Percentiles rank a stretch among this genome's conserved stretches.
Evolutionary conservation across 2,888 invertebrate genomes (phyloP).

Genomic region (Cepaea hortensis): DNA sequence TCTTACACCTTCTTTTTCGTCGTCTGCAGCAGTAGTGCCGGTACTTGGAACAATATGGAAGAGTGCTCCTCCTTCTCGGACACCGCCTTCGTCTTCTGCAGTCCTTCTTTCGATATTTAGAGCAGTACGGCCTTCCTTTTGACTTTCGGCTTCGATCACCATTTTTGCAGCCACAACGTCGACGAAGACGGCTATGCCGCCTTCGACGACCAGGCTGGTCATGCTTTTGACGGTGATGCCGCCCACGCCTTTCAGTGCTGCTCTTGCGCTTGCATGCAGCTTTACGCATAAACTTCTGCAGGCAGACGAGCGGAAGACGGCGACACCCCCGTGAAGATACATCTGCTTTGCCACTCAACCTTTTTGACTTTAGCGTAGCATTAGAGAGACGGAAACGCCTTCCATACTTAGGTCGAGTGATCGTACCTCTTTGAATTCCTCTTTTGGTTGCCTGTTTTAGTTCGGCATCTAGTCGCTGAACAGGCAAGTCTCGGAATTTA

Average conservation of each 20-base stretch:
- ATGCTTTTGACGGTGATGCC: neutral
- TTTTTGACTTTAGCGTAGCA: neutral
- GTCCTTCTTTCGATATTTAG: neutral
- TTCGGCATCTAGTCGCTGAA: slow-evolving; percentile 3
- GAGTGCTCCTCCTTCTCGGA: neutral
- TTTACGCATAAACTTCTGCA: neutral
- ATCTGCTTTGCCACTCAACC: neutral
- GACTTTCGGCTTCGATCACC: too few relatives aligned
- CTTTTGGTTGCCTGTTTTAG: slow-evolving; percentile 22
- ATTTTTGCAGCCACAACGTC: neutral
- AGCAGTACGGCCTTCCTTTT: neutral
- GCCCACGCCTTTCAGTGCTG: neutral
- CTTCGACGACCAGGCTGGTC: neutral
- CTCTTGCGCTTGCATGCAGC: neutral
- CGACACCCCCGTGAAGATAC: too few relatives aligned
- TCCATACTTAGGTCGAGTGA: neutral
- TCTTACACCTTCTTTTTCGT: neutral
- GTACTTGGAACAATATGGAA: slow-evolving; percentile 16
- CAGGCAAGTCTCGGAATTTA: neutral
- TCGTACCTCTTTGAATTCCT: slow-evolving; percentile 13
- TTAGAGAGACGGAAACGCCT: neutral
- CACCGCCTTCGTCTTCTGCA: neutral
- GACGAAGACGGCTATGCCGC: neutral
- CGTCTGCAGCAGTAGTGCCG: neutral
- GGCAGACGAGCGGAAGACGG: too few relatives aligned